A percentile compares a stretch with the other conserved stretches of the same genome.
phyloP scores from a whole-genome alignment of 2,888 invertebrate species.

The Rugalucina vietnamica region DNA sequence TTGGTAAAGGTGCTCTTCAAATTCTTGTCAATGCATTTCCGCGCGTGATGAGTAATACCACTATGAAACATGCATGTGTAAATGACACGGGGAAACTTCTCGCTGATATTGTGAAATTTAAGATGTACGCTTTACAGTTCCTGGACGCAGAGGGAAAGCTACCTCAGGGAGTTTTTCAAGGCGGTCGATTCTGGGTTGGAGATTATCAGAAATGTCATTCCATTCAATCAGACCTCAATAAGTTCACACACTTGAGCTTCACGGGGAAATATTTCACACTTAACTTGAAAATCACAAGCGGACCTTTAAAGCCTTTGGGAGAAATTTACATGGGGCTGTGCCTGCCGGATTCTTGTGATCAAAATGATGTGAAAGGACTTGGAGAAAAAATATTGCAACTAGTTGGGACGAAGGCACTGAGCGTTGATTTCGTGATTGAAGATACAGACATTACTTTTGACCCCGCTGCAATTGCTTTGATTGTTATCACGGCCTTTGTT shows the following conservation, averaged over 20 bases:
- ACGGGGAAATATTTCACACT: constrained; percentile 44
- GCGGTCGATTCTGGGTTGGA: constrained; percentile 36
- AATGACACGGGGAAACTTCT: constrained; percentile 41
- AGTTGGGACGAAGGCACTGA: neutral
- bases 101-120: neutral
- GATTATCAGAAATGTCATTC: constrained; percentile 43
- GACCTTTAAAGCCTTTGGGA: neutral
- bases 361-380: neutral
- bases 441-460: neutral
- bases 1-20: too few species aligned
- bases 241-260: constrained; percentile 15
- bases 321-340: neutral
- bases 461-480: neutral
- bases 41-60: too few species aligned
- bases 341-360: neutral
- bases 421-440: neutral
- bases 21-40: too few species aligned
- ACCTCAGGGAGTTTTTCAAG: constrained; percentile 35
- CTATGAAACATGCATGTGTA: too few species aligned
- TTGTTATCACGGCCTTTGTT: neutral
- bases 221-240: constrained; percentile 8
- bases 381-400: neutral
- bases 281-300: neutral
- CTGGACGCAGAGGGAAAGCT: constrained; percentile 40
- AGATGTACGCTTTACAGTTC: constrained; percentile 35